phyloP scores from a whole-genome alignment of 2,113 vertebrate species.

The Callocephalon fimbriatum region DNA sequence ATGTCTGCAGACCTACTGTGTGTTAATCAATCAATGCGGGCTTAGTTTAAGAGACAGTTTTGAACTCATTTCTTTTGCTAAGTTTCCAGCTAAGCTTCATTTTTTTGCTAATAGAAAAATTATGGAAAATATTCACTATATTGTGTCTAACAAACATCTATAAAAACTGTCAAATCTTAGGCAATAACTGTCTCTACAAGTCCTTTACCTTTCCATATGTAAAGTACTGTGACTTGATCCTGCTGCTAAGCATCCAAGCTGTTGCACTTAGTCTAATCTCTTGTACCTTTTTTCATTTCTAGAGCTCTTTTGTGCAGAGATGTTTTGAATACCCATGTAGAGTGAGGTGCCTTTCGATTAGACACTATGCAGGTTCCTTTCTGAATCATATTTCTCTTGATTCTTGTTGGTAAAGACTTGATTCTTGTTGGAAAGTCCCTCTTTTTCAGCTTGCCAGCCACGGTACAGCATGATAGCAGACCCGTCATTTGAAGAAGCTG shows the following conservation, averaged over 20 bases:
- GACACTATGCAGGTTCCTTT: background rate
- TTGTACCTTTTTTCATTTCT: background rate
- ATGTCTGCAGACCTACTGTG: background rate
- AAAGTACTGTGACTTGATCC: background rate
- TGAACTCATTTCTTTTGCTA: background rate
- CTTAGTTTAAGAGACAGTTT: background rate
- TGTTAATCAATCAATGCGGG: background rate
- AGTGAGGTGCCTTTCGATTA: background rate
- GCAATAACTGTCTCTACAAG: background rate
- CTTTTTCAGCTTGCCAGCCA: background rate
- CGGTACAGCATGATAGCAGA: rapidly evolving
- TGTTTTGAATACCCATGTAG: background rate
- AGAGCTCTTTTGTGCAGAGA: background rate
- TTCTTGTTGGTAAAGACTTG: background rate
- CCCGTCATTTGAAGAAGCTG: background rate
- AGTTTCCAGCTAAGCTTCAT: background rate
- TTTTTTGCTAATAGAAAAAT: background rate
- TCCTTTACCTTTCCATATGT: background rate
- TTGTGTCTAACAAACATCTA: background rate
- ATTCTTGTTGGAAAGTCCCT: background rate
- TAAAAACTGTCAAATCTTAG: background rate
- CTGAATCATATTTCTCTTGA: background rate
- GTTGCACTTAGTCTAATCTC: background rate
- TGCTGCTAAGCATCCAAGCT: background rate
- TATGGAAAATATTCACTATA: background rate